Base-by-base conservation (phyloP, 2,888 invertebrate genomes). In the Leptinotarsa rubiginosa region DNA sequence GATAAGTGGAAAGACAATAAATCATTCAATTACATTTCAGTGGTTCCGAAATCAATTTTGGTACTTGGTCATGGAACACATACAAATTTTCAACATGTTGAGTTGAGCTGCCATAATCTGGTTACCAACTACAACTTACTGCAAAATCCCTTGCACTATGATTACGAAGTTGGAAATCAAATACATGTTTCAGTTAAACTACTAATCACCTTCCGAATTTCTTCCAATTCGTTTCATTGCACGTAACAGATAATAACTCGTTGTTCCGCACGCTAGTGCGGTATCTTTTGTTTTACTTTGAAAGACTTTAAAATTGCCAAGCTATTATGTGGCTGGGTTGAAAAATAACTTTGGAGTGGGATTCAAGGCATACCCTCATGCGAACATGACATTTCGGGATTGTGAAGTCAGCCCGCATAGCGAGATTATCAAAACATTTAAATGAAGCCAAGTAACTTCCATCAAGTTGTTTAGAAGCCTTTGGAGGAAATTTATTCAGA, bases 381-480 rank as follows among this genome's bases (percentile, higher is more conserved):
- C 52, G 62, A 68, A 52, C 59, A 67, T 41, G 70, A 64, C 47
- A 62, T 70, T 31, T 47, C 15, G 67, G 62, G 56, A 74, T 74
- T 74, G 68, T 41, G 62, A 52, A 25, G 67, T 65, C 41, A 68
- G 71, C 74, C 74, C 74, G 74, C 74, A 74, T 70, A 22, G 74
- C 74, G 20, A 22, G 71, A 71, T 74, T 71, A 74, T 74, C 74
- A 74, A 74, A 74, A 74, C 74, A 71, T 74, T 65, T 70, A 68
- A 74, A 62, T 49, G 64, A 69, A 74, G 69, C 71, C 74, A 71
- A 68, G 71, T 74, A 68, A 74, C 68, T 74, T 71, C 65, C 70
- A 71, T 74, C 65, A 68, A 67, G 64, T 67, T 70, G 74, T 74
- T 69, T 69, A 65, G 5, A 50, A 65, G 69, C 52, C 47, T 69